Percentiles rank a stretch among this genome's conserved stretches.
Conservation (phyloP, 2,797 vertebrate genomes). For the Caiman crocodilus region DNA sequence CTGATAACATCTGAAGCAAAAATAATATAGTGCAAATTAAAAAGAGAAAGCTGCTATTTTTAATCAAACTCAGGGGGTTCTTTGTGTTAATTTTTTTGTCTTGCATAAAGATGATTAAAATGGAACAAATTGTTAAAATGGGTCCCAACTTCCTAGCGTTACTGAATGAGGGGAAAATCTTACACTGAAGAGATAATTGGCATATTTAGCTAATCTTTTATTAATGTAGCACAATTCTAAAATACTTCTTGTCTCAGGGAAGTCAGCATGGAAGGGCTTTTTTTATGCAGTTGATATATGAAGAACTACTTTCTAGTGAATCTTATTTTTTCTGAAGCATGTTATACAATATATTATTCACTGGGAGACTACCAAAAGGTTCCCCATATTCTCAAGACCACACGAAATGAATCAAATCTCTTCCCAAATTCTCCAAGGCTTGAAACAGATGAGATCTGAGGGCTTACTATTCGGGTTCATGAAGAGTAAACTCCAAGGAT, state of each 20-base stretch:
- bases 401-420: not conserved
- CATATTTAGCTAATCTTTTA: conserved; percentile 67
- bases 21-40: not conserved
- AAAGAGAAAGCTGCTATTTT: not conserved
- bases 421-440: not conserved
- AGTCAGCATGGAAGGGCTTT: conserved; percentile 57
- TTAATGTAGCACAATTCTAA: conserved; percentile 67
- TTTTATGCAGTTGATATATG: conserved; percentile 34
- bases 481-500: too few species aligned
- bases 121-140: conserved; percentile 56
- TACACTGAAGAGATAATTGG: conserved; percentile 61
- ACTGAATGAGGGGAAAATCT: conserved; percentile 34
- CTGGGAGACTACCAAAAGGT: not conserved
- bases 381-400: not conserved
- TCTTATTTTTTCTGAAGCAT: not conserved
- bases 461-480: not conserved
- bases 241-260: conserved; percentile 61
- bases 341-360: not conserved
- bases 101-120: conserved; percentile 42
- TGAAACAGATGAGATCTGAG: not conserved
- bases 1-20: conserved; percentile 1
- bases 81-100: conserved; percentile 15
- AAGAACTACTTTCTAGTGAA: not conserved
- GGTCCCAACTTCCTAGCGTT: conserved; percentile 28
- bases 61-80: not conserved